Conservation (phyloP, 2,888 invertebrate genomes). For the Callinectes sapidus region DNA sequence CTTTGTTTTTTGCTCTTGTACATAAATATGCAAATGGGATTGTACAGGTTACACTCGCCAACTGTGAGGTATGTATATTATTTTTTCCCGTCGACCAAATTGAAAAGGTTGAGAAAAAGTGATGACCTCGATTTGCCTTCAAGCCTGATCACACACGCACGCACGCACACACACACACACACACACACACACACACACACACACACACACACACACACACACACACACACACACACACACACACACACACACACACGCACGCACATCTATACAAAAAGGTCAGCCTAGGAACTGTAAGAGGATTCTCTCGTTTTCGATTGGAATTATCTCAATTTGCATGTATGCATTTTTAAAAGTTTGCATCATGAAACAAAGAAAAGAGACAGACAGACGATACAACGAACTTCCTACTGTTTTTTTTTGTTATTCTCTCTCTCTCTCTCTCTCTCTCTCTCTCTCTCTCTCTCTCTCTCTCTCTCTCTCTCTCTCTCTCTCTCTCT, state of each 20-base stretch:
- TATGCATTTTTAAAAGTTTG: slow-evolving; percentile 11
- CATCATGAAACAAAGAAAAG: background rate
- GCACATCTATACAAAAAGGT: slow-evolving; percentile 19
- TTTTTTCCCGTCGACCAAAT: background rate
- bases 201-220: slow-evolving; percentile 11
- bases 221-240: background rate
- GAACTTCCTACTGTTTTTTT: background rate
- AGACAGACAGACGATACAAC: background rate
- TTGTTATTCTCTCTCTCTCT: background rate
- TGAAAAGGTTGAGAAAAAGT: background rate
- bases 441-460: slow-evolving; percentile 32
- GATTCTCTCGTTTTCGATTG: slow-evolving; percentile 31
- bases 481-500: slow-evolving; percentile 37
- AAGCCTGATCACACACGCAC: background rate
- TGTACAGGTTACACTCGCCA: slow-evolving; percentile 11
- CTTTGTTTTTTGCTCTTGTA: background rate
- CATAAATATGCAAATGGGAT: background rate
- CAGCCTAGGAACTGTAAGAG: background rate
- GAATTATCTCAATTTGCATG: slow-evolving; percentile 29
- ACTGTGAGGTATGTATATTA: background rate
- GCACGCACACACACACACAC: slow-evolving; percentile 3
- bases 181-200: slow-evolving; percentile 37
- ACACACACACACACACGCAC: slow-evolving; percentile 3
- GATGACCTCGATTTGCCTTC: background rate
- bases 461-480: slow-evolving; percentile 28